A percentile compares a stretch with the other conserved stretches of the same genome.
These are phyloP conservation scores for Pholis gunnellus DNA, from an alignment of 2,113 vertebrate genomes.

Conservation along the genomic window DNA sequence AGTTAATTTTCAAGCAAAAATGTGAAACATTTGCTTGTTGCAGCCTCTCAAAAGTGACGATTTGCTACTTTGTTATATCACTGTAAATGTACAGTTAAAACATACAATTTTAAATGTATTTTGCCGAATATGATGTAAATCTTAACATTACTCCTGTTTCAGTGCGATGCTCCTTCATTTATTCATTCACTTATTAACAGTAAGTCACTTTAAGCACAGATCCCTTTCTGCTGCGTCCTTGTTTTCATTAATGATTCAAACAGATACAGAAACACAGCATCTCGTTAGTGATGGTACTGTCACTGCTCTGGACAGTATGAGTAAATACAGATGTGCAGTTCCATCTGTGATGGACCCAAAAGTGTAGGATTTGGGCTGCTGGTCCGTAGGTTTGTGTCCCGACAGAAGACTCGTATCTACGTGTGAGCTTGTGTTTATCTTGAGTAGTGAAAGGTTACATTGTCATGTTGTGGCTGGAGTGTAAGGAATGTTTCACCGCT, in stretches of 20 bases:
- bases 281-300: too few species aligned
- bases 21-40: neutral
- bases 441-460: conserved; percentile 51
- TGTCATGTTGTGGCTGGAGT: conserved; percentile 33
- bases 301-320: neutral
- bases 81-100: too few species aligned
- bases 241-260: neutral
- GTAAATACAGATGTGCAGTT: neutral
- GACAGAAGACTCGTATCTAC: neutral
- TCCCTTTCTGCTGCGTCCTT: too few species aligned
- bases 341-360: neutral
- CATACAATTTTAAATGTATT: neutral
- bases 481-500: conserved; percentile 60
- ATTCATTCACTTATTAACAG: too few species aligned
- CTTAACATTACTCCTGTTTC: neutral
- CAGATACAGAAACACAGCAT: neutral
- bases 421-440: conserved; percentile 10
- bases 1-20: neutral
- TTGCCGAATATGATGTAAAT: neutral
- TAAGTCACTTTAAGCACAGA: neutral
- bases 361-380: too few species aligned
- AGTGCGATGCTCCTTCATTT: neutral
- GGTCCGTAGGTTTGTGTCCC: neutral
- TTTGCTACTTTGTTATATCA: neutral
- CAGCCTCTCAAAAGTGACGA: neutral